Percentiles rank a stretch among this genome's conserved stretches.
These are phyloP conservation scores for Ciconia boyciana DNA, from an alignment of 2,113 vertebrate genomes.

Conservation along the genomic window DNA sequence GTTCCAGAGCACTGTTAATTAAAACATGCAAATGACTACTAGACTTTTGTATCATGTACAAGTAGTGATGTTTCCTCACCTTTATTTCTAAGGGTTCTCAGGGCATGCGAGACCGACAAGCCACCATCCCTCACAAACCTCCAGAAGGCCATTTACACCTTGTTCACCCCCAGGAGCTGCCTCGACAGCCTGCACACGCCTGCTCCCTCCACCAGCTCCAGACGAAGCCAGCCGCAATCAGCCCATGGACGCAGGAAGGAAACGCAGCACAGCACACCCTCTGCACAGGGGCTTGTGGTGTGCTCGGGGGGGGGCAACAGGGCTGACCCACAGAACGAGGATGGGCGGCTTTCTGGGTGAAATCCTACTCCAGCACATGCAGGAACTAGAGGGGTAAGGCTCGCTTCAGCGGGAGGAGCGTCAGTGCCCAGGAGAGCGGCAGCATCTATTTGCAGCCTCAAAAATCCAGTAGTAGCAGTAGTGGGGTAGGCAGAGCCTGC, in stretches of 20 bases:
- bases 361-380: neutral
- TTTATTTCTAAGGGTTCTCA: neutral
- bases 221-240: fast-evolving
- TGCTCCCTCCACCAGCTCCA: neutral
- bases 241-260: fast-evolving
- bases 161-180: neutral
- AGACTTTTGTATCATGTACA: neutral
- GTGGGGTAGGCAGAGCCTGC: neutral
- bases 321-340: neutral
- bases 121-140: neutral
- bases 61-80: neutral
- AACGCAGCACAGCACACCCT: fast-evolving
- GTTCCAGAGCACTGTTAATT: neutral
- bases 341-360: neutral
- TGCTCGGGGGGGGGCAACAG: fast-evolving
- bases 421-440: neutral
- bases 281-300: too few relatives aligned
- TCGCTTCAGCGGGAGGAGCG: neutral
- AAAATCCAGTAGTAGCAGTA: neutral
- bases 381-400: neutral
- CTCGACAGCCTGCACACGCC: fast-evolving
- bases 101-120: neutral
- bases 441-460: neutral
- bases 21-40: neutral
- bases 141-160: neutral